Evolutionary conservation across 1,140 invertebrate genomes (phyloP).

Genomic region (Notospermus geniculatus): DNA sequence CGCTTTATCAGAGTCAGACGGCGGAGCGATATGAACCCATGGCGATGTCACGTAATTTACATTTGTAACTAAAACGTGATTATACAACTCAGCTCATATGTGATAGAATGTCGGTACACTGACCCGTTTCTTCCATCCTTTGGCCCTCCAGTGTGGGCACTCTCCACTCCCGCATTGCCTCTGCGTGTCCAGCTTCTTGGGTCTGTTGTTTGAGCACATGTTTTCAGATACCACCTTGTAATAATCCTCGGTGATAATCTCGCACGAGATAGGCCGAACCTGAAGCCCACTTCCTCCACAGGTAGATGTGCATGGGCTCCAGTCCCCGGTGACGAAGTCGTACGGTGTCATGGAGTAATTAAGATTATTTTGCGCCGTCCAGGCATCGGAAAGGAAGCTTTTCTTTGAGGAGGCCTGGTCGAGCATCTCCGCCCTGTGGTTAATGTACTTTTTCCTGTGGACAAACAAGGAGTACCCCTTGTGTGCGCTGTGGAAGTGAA

Average conservation of each 20-base stretch:
- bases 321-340: slow-evolving; percentile 2
- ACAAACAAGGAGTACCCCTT: background rate
- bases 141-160: slow-evolving; percentile 1
- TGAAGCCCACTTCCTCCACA: background rate
- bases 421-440: slow-evolving; percentile 8
- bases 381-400: slow-evolving; percentile 1
- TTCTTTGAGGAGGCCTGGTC: background rate
- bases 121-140: background rate
- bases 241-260: slow-evolving; percentile 6
- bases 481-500: background rate
- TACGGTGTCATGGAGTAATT: slow-evolving; percentile 7
- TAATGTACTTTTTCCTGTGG: background rate
- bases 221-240: background rate
- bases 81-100: background rate
- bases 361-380: background rate
- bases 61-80: too few relatives aligned
- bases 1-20: too few relatives aligned
- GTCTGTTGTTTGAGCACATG: background rate
- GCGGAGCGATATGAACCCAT: too few relatives aligned
- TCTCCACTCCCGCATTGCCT: slow-evolving; percentile 2
- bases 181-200: background rate
- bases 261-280: background rate
- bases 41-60: too few relatives aligned
- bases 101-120: background rate
- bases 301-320: background rate